phyloP scores from a whole-genome alignment of 2,113 vertebrate genomes.

The Myotis lucifugus region DNA sequence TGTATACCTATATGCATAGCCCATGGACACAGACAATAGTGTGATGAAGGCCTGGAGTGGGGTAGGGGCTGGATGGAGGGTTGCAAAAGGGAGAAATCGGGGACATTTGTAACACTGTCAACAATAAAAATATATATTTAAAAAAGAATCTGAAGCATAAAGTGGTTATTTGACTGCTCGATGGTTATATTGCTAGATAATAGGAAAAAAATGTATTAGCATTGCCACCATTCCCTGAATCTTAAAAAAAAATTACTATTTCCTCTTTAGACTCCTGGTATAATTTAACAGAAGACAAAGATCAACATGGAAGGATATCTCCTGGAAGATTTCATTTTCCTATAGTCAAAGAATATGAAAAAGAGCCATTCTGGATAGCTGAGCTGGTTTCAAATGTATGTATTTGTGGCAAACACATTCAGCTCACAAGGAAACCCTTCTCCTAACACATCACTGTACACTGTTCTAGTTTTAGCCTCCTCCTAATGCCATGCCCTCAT shows the following conservation, averaged over 20 bases:
- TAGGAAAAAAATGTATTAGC: not conserved
- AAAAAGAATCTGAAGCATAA: not conserved
- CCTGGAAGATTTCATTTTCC: not conserved
- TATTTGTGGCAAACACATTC: not conserved
- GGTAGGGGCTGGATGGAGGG: no score
- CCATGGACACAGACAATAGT: no score
- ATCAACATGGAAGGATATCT: not conserved
- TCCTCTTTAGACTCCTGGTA: not conserved
- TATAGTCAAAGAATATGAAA: not conserved
- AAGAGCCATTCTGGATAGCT: not conserved
- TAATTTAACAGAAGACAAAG: not conserved
- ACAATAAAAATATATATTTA: no score
- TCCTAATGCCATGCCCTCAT: not conserved
- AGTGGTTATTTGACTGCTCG: not conserved
- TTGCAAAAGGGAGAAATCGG: no score
- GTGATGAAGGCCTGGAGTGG: no score
- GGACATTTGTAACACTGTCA: no score
- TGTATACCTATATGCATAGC: no score
- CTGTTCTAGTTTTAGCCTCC: not conserved
- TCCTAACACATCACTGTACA: not conserved
- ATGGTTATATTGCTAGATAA: not conserved
- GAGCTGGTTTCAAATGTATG: not conserved
- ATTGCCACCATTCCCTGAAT: not conserved
- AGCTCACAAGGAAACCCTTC: not conserved
- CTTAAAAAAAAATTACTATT: not conserved